A percentile compares a stretch with the other conserved stretches of the same genome.
Evolutionary conservation across 1,140 invertebrate genomes (phyloP).

Genomic region (Dendrolimus kikuchii): DNA sequence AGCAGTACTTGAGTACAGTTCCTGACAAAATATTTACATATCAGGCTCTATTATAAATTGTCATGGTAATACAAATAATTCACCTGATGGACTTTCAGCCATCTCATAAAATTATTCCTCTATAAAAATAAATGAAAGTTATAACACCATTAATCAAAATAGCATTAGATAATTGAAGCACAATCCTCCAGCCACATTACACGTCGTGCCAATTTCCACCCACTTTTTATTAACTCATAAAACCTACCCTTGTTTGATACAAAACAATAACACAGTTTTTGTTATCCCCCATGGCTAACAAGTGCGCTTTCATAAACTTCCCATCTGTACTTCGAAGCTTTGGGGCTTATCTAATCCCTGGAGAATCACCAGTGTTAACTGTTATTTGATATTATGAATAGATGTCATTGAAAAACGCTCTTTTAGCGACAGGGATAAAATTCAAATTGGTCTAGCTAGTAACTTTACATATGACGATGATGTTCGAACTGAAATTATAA

Average conservation of each 20-base stretch:
- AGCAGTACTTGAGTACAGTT: no score
- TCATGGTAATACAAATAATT: no score
- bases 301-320: slow-evolving; percentile 60
- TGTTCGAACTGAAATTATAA: neutral
- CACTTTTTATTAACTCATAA: slow-evolving; percentile 63
- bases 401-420: slow-evolving; percentile 11
- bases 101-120: no score
- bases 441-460: slow-evolving; percentile 10
- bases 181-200: slow-evolving; percentile 9
- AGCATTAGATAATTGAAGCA: slow-evolving; percentile 26
- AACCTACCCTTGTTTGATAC: slow-evolving; percentile 32
- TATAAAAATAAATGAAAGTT: slow-evolving; percentile 17
- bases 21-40: no score
- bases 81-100: no score
- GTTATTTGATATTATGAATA: slow-evolving; percentile 35
- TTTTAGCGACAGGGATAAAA: slow-evolving; percentile 1
- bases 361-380: slow-evolving; percentile 50
- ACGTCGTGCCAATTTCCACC: slow-evolving; percentile 28
- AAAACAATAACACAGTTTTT: slow-evolving; percentile 57
- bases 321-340: slow-evolving; percentile 54
- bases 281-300: slow-evolving; percentile 53
- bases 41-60: no score
- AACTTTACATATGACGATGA: neutral
- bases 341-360: slow-evolving; percentile 38
- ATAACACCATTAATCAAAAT: slow-evolving; percentile 30